phyloP scores from a whole-genome alignment of 2,797 vertebrate genomes.

The Zalophus californianus region DNA sequence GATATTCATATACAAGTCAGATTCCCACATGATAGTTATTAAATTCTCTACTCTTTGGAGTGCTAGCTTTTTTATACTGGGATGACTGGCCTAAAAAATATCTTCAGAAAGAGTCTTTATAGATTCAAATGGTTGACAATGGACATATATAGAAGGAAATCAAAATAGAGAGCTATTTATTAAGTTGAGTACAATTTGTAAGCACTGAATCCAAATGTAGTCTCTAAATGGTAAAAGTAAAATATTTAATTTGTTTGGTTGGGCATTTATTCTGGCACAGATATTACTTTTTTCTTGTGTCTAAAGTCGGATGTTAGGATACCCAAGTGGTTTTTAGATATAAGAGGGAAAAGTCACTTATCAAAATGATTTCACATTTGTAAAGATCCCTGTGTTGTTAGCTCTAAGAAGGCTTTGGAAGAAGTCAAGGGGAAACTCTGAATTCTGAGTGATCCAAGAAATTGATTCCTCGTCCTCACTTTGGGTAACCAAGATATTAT shows the following conservation, averaged over 20 bases:
- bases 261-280: background rate
- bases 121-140: conserved; percentile 35
- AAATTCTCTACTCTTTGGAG: background rate
- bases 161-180: background rate
- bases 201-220: background rate
- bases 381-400: background rate
- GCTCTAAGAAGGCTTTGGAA: background rate
- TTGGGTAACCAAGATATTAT: conserved; percentile 5
- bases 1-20: background rate
- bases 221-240: background rate
- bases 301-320: background rate
- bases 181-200: conserved; percentile 3
- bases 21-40: background rate
- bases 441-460: background rate
- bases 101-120: conserved; percentile 22
- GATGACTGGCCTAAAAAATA: background rate
- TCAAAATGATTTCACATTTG: background rate
- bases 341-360: conserved; percentile 1
- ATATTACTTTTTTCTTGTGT: background rate
- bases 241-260: background rate
- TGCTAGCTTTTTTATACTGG: background rate
- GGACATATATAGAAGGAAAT: background rate
- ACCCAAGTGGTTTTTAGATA: background rate
- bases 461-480: conserved; percentile 2
- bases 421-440: background rate